Evolutionary conservation across 2,888 invertebrate genomes (phyloP), one percentile per base, ranked within the genome.

Genomic region (Diaphora mendica): DNA sequence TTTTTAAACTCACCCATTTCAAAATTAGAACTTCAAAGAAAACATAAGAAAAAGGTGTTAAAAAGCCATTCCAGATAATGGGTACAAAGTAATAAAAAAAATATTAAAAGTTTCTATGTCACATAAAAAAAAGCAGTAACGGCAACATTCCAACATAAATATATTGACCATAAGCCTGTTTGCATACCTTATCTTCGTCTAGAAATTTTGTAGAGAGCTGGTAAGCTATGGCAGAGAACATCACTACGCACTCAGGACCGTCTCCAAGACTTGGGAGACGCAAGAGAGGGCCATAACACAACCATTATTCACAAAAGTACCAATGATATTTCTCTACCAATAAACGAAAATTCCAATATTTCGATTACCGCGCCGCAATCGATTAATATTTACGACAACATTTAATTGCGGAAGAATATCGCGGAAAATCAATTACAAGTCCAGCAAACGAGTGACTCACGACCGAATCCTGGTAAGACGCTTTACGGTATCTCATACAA

Each of bases 211-310:
- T 92, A 74, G 95, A 95, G 77, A 95, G 89, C 85, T 94, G 91
- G 82, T 95, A 95, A 26, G 95, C 94, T 79, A 95, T 83, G 23
- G 91, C 91, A 59, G 94, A 93, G 88, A 95, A 93, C 95, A 95
- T 95, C 83, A 90, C 92, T 90, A 74, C 78, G 77, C 82, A 74
- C 82, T 87, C 87, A 85, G 79, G 86, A 86, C 84, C 75, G 81
- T 85, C 91, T 92, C 91, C 90, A 77, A 80, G 23, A 65, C 65
- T 70, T 84, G 87, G 91, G 90, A 90, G 90, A 87, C 85, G 78
- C 75, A 77, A 79, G 87, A 88, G 84, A 73, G 71, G 77, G 72
- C 77, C 82, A 78, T 64, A 77, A 55, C 72, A 79, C 76, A 86
- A 85, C 80, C 93, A 93, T 93, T 81, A 81, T 90, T 88, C 85